Evolutionary conservation across 2,113 vertebrate genomes (phyloP).

Genomic region (Ptilorrhoa leucosticta): DNA sequence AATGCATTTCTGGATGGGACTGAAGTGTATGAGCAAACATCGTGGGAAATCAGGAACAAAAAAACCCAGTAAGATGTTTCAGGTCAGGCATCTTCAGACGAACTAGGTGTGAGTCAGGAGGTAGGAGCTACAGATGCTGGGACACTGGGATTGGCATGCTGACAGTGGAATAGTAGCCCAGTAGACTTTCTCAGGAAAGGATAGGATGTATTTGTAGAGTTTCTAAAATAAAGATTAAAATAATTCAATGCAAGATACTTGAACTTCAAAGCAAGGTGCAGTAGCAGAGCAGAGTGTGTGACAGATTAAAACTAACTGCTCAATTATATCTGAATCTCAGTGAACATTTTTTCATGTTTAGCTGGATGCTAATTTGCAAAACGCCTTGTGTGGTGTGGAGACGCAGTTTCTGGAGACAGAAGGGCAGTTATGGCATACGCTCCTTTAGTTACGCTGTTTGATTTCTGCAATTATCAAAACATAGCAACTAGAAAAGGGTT

Average conservation of each 20-base stretch:
- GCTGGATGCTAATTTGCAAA: background rate
- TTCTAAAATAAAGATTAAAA: background rate
- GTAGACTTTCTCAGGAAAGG: background rate
- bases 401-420: background rate
- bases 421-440: background rate
- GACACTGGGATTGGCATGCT: background rate
- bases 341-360: background rate
- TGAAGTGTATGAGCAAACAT: background rate
- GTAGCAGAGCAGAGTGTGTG: background rate
- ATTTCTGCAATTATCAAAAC: background rate
- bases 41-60: background rate
- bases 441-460: background rate
- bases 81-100: background rate
- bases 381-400: background rate
- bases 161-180: background rate
- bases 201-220: background rate
- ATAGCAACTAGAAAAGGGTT: background rate
- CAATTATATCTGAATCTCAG: background rate
- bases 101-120: background rate
- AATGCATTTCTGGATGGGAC: background rate
- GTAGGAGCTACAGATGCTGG: background rate
- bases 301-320: background rate
- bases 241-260: background rate
- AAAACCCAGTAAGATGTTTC: background rate
- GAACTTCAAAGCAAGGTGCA: background rate